A percentile compares a stretch with the other conserved stretches of the same genome.
These are phyloP conservation scores for Cryptus armator DNA, from an alignment of 2,888 invertebrate species.

Conservation along the genomic window DNA sequence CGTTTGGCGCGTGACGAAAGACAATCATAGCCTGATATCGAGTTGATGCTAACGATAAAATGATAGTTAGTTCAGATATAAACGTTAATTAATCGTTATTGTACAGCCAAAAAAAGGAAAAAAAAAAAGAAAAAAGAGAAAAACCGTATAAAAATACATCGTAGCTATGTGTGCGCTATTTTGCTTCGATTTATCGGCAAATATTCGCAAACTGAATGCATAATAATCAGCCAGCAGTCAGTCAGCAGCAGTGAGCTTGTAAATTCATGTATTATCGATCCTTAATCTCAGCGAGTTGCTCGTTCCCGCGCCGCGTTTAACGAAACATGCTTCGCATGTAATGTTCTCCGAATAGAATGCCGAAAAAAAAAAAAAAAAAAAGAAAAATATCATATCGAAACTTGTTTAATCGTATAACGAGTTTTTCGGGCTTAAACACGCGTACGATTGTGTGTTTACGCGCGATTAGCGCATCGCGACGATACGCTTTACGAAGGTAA, in stretches of 20 bases:
- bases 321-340: not conserved
- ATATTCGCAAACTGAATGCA: not conserved
- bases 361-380: not conserved
- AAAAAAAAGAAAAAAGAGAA: conserved; percentile 34
- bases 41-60: conserved; percentile 47
- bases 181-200: conserved; percentile 25
- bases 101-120: conserved; percentile 31
- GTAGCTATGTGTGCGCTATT: conserved; percentile 38
- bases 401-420: not conserved
- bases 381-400: not conserved
- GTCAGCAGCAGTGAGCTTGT: conserved; percentile 11
- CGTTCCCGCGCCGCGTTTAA: not conserved
- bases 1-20: conserved; percentile 76
- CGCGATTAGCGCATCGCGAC: not conserved
- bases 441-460: conserved; percentile 5
- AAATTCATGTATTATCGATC: not conserved
- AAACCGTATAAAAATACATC: conserved; percentile 39
- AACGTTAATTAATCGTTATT: conserved; percentile 69
- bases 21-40: conserved; percentile 76
- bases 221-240: not conserved
- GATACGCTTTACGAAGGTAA: not conserved
- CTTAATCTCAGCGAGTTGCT: not conserved
- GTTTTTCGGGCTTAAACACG: not conserved
- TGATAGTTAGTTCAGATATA: conserved; percentile 35
- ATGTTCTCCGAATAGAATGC: not conserved